phyloP scores from a whole-genome alignment of 2,797 vertebrate genomes.

The Choloepus didactylus region DNA sequence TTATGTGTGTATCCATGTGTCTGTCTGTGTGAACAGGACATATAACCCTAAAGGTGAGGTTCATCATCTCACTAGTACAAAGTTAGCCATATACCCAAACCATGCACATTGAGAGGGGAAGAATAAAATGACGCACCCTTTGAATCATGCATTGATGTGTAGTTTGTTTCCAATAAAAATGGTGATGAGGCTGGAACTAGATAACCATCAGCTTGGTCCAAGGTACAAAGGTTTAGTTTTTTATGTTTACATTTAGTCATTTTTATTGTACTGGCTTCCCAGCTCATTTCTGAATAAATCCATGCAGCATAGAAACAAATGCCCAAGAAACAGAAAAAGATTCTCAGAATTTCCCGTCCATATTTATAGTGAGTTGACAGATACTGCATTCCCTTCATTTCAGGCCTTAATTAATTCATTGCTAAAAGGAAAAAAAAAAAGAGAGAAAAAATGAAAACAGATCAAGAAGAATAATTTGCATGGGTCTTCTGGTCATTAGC shows the following conservation, averaged over 20 bases:
- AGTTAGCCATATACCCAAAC: not conserved
- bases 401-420: slow-evolving; percentile 81
- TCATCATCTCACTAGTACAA: not conserved
- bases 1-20: not conserved
- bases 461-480: slow-evolving; percentile 66
- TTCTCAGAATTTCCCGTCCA: slow-evolving; percentile 69
- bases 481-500: slow-evolving; percentile 69
- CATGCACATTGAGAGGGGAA: not conserved
- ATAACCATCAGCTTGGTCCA: slow-evolving; percentile 48
- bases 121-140: slow-evolving; percentile 4
- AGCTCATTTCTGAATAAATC: slow-evolving; percentile 83
- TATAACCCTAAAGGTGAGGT: not conserved
- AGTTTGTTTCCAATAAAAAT: slow-evolving; percentile 77
- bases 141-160: slow-evolving; percentile 69
- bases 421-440: slow-evolving; percentile 53
- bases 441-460: not conserved
- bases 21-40: not conserved
- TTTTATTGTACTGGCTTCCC: slow-evolving; percentile 84
- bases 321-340: slow-evolving; percentile 69
- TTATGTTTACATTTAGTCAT: slow-evolving; percentile 83
- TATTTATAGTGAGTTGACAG: slow-evolving; percentile 79
- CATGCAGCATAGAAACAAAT: slow-evolving; percentile 74
- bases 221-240: slow-evolving; percentile 81
- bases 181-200: slow-evolving; percentile 67
- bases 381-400: slow-evolving; percentile 69